Conservation (phyloP, 2,888 invertebrate genomes). For the Melolontha melolontha region DNA sequence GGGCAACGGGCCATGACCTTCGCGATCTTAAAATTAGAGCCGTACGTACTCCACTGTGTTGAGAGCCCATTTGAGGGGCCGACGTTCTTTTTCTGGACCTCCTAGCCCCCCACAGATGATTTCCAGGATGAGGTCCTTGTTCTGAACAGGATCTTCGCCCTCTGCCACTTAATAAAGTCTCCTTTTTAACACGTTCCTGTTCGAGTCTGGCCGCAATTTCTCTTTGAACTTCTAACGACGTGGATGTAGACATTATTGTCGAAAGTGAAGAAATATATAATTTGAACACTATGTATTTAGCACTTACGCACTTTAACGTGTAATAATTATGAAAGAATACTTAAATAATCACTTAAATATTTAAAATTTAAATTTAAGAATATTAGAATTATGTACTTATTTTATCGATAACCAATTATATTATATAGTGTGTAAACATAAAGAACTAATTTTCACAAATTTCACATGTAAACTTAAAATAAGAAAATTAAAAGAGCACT, state of each 20-base stretch:
- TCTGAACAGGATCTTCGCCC: slow-evolving; percentile 77
- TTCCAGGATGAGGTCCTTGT: slow-evolving; percentile 77
- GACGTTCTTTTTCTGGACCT: slow-evolving; percentile 77
- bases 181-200: slow-evolving; percentile 62
- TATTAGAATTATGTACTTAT: no score
- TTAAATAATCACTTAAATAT: not conserved
- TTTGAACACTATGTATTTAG: slow-evolving; percentile 7
- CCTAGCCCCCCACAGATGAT: slow-evolving; percentile 76
- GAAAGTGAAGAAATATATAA: not conserved
- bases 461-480: no score
- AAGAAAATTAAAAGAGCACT: no score
- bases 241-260: slow-evolving; percentile 51
- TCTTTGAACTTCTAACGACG: slow-evolving; percentile 62
- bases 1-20: slow-evolving; percentile 82
- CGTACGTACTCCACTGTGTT: slow-evolving; percentile 68
- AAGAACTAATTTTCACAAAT: no score
- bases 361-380: no score
- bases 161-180: slow-evolving; percentile 68
- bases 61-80: slow-evolving; percentile 77
- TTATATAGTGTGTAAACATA: no score
- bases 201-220: slow-evolving; percentile 60
- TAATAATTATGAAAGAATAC: not conserved
- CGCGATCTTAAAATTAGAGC: slow-evolving; percentile 77
- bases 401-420: no score
- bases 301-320: not conserved